Conservation (phyloP, 2,797 vertebrate species). For the Gymnocypris eckloni region DNA sequence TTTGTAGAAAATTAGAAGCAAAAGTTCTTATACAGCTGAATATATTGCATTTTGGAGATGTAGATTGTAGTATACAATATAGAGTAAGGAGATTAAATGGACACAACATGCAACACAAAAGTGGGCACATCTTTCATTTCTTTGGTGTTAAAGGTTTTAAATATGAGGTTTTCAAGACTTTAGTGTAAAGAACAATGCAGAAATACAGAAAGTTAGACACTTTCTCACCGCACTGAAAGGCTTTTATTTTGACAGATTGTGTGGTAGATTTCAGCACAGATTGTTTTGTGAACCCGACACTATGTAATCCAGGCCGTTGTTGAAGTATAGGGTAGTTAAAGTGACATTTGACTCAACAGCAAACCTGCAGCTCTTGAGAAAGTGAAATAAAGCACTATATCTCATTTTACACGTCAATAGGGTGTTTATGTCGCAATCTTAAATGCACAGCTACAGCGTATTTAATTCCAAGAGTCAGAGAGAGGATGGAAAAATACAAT, state of each 20-base stretch:
- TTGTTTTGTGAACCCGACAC: constrained; percentile 4
- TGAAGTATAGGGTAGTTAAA: background rate
- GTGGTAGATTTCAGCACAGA: background rate
- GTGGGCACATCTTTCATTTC: too few relatives aligned
- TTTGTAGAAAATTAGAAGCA: background rate
- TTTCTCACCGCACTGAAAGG: background rate
- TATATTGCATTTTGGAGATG: background rate
- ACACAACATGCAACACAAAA: background rate
- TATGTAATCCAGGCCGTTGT: background rate
- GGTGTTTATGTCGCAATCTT: background rate
- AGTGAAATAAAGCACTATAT: background rate
- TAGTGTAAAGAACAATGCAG: background rate
- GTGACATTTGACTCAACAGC: background rate
- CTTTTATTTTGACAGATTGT: background rate
- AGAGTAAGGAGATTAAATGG: background rate
- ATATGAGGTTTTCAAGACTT: background rate
- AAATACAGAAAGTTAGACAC: background rate
- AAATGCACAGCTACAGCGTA: background rate
- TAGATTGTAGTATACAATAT: background rate
- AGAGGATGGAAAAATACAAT: background rate
- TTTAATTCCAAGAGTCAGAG: background rate
- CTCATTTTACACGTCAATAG: background rate
- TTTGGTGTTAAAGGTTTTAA: background rate
- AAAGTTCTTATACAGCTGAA: background rate
- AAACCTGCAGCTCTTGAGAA: background rate